Percentiles rank a stretch among this genome's conserved stretches.
phyloP scores from a whole-genome alignment of 2,797 vertebrate species.

The Cyclura pinguis region DNA sequence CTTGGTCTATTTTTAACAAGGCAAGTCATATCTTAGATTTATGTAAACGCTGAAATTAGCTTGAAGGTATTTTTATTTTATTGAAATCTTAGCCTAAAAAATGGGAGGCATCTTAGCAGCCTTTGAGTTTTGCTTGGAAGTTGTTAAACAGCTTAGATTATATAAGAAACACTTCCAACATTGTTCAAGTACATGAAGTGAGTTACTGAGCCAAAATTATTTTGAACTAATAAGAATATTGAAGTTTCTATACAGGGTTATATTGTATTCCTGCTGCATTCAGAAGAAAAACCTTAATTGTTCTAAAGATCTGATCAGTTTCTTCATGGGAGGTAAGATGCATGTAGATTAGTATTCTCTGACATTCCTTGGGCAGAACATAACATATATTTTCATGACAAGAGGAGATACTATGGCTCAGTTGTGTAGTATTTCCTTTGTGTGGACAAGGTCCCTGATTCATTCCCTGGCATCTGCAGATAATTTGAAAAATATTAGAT shows the following conservation, averaged over 20 bases:
- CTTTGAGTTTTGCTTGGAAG: background rate
- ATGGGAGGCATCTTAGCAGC: background rate
- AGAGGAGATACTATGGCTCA: background rate
- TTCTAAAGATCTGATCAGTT: background rate
- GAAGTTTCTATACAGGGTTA: background rate
- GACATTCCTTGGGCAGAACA: background rate
- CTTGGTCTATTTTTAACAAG: background rate
- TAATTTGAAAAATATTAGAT: background rate
- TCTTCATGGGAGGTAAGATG: background rate
- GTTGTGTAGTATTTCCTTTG: background rate
- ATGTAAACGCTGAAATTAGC: background rate
- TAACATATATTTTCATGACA: background rate
- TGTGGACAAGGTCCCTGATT: background rate
- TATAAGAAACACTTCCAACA: background rate
- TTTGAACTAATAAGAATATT: background rate
- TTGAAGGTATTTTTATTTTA: background rate
- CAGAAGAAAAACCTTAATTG: background rate
- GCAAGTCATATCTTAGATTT: background rate
- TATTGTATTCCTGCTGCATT: background rate
- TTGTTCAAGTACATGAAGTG: background rate
- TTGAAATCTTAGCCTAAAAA: background rate
- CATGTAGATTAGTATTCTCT: constrained; percentile 18
- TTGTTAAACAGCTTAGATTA: background rate
- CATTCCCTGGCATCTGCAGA: background rate
- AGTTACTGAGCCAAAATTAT: background rate